These are phyloP conservation scores for Theonella swinhoei DNA, from an alignment of 37 sponge, comb jelly and placozoan genomes.

Conservation along the genomic window DNA sequence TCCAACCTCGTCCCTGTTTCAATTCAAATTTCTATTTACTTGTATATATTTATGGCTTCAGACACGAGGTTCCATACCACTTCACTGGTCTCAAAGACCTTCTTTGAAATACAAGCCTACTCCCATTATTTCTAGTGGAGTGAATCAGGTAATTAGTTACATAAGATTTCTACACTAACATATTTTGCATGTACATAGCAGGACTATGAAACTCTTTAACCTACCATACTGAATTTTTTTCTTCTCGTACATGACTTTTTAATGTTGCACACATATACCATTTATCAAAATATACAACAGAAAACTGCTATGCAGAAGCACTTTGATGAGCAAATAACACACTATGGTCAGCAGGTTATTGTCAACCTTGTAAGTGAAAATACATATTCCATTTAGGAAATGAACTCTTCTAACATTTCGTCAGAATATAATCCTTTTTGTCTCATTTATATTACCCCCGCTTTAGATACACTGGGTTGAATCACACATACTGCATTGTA, in stretches of 20 bases:
- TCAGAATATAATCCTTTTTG: too few relatives aligned
- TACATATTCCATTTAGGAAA: background rate
- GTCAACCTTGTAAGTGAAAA: conserved; percentile 71
- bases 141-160: conserved; percentile 34
- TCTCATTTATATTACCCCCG: too few relatives aligned
- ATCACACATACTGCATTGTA: background rate
- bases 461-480: too few relatives aligned
- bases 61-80: conserved; percentile 95
- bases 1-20: background rate
- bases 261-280: too few relatives aligned
- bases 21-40: background rate
- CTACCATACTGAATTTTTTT: too few relatives aligned
- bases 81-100: conserved; percentile 94
- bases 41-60: conserved; percentile 17
- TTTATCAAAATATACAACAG: conserved; percentile 16
- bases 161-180: background rate
- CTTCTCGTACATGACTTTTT: too few relatives aligned
- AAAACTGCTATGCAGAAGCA: conserved; percentile 69
- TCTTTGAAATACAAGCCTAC: conserved; percentile 90
- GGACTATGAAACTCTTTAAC: background rate
- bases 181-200: background rate
- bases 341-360: conserved; percentile 79
- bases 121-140: conserved; percentile 44
- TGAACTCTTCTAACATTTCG: too few relatives aligned
- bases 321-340: conserved; percentile 81